A percentile compares a stretch with the other conserved stretches of the same genome.
phyloP scores from a whole-genome alignment of 2,797 vertebrate species.

The Menidia menidia region DNA sequence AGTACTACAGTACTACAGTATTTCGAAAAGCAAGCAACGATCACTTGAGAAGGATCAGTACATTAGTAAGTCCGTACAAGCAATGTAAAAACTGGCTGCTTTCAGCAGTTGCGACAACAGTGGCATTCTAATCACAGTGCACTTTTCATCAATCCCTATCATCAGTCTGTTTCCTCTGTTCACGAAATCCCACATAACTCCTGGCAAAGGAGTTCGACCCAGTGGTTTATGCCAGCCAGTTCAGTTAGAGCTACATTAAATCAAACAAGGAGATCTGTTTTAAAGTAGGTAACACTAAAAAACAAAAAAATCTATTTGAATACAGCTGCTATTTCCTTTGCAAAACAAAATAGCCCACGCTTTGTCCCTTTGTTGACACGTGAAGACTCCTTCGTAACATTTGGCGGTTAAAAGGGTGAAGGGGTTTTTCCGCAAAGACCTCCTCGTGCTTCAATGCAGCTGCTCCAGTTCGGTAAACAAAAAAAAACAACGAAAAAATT shows the following conservation, averaged over 20 bases:
- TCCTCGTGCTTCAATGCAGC: slow-evolving; percentile 11
- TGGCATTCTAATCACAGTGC: slow-evolving; percentile 40
- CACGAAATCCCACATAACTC: slow-evolving; percentile 5
- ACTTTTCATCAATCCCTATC: slow-evolving; percentile 14
- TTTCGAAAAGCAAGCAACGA: slow-evolving; percentile 17
- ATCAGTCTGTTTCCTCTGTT: slow-evolving; percentile 9
- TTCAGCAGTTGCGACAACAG: slow-evolving; percentile 7
- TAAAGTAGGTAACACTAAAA: neutral
- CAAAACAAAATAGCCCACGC: slow-evolving; percentile 4
- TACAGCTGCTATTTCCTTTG: slow-evolving; percentile 12
- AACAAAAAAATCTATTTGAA: slow-evolving; percentile 37
- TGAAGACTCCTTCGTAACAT: slow-evolving; percentile 17
- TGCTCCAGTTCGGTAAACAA: slow-evolving; percentile 10
- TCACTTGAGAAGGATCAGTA: slow-evolving; percentile 2
- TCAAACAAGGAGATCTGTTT: slow-evolving; percentile 19
- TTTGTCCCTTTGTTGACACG: slow-evolving; percentile 13
- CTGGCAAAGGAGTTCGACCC: slow-evolving; percentile 3
- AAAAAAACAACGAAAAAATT: too few species aligned
- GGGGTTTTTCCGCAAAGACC: neutral
- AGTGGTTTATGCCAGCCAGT: slow-evolving; percentile 11
- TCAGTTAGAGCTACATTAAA: slow-evolving; percentile 16
- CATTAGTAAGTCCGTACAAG: slow-evolving; percentile 29
- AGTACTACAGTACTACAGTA: neutral
- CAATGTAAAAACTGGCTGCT: slow-evolving; percentile 5
- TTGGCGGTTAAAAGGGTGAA: slow-evolving; percentile 5